Evolutionary conservation across 2,797 vertebrate species (phyloP).

Genomic region (Poecile montanus): DNA sequence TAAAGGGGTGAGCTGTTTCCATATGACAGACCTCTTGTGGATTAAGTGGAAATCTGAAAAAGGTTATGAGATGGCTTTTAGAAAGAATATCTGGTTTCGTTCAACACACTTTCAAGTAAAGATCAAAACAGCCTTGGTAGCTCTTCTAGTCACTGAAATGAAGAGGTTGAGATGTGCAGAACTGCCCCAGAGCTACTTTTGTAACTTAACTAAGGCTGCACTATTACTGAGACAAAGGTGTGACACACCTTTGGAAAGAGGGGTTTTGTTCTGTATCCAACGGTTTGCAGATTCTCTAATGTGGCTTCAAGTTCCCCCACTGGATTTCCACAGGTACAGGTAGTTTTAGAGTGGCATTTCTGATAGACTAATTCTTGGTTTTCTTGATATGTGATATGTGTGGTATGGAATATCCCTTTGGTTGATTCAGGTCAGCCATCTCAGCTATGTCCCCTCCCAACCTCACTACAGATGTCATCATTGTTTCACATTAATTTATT

Average conservation of each 20-base stretch:
- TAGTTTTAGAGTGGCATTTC: background rate
- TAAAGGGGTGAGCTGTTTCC: background rate
- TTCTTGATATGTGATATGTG: background rate
- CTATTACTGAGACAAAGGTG: background rate
- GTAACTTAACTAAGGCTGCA: background rate
- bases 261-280: background rate
- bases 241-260: background rate
- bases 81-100: background rate
- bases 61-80: background rate
- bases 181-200: background rate
- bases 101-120: background rate
- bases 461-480: background rate
- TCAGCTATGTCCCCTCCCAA: accelerated
- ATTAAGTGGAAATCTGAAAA: background rate
- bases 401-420: background rate
- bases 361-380: background rate
- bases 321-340: background rate
- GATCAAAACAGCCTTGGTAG: background rate
- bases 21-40: background rate
- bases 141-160: background rate
- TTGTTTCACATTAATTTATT: background rate
- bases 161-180: background rate
- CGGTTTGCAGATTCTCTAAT: background rate
- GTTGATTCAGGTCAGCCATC: background rate
- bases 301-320: accelerated